Percentiles rank a stretch among this genome's conserved stretches.
These are phyloP conservation scores for Passer domesticus DNA, from an alignment of 2,113 vertebrate species.

Conservation along the genomic window DNA sequence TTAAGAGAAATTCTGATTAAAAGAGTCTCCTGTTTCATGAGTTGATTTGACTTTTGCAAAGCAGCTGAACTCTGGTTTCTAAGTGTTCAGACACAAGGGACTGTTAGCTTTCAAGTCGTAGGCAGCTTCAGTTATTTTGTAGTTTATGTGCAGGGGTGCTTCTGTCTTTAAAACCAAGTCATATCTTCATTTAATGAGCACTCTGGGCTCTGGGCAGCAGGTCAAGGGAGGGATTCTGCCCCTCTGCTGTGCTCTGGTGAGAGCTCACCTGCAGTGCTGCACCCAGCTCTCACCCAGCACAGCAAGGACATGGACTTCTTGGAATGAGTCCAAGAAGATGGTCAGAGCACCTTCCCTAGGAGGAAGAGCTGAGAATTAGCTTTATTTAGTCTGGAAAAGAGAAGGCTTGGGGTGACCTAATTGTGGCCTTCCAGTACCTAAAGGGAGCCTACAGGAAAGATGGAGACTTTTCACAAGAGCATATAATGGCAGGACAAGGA, in stretches of 20 bases:
- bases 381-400: not conserved
- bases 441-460: not conserved
- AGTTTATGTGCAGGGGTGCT: not conserved
- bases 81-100: not conserved
- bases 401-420: not conserved
- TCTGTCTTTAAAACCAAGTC: not conserved
- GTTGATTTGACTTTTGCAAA: not conserved
- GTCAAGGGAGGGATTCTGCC: fast-evolving
- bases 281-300: not conserved
- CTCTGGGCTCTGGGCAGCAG: not conserved
- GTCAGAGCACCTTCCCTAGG: not conserved
- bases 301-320: not conserved
- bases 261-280: not conserved
- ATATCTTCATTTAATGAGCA: not conserved
- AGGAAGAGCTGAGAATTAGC: not conserved
- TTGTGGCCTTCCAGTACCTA: not conserved
- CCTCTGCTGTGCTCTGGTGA: not conserved
- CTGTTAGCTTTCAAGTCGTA: not conserved
- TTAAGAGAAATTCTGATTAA: not conserved
- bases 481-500: not conserved
- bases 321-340: not conserved
- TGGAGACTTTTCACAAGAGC: not conserved
- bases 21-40: not conserved
- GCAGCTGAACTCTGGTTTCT: not conserved
- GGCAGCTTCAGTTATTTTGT: not conserved